Evolutionary conservation across 23 tunicate genomes (phyloP), one percentile per base, ranked within the genome.

Genomic region (Corella eumyota): DNA sequence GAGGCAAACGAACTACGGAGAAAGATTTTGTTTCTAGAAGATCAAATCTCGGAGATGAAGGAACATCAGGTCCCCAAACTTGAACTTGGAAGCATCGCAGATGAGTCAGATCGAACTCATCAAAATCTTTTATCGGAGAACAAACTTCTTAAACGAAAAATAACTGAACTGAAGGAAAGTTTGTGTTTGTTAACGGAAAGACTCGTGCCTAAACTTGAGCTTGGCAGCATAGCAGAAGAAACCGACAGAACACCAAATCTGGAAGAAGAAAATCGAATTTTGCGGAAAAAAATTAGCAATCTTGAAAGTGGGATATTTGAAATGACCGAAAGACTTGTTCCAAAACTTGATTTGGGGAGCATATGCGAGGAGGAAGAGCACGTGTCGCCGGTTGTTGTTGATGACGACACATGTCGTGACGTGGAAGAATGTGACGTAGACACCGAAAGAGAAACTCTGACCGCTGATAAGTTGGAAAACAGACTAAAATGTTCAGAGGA

Each of bases 191-290:
- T 27, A n/a, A 25, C 57, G 57, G 22, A 51, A 49, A 28, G 82
- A 23, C 27, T 69, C 34, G 70, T 78, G 30, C 86, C 86, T 2
- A 78, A 70, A 45, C 86, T 78, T 2, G 86, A 78, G 37, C 48
- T 78, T 6, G 86, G 76, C 3, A 78, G 86, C 32, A 69, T 78
- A 30, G 76, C 76, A 15, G 86, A 78, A 7, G 81, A 75, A 45
- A 71, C 59, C 25, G 68, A 71, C 13, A 48, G n/a, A n/a, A n/a
- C n/a, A n/a, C n/a, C n/a, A n/a, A n/a, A n/a, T n/a, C n/a, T n/a
- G n/a, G n/a, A n/a, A n/a, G n/a, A n/a, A n/a, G n/a, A n/a, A n/a
- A n/a, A n/a, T n/a, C n/a, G n/a, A n/a, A n/a, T n/a, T n/a, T n/a
- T n/a, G n/a, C n/a, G n/a, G n/a, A n/a, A n/a, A n/a, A n/a, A n/a